Conservation (phyloP, 2,113 vertebrate species). For the Cheirogaleus medius region DNA sequence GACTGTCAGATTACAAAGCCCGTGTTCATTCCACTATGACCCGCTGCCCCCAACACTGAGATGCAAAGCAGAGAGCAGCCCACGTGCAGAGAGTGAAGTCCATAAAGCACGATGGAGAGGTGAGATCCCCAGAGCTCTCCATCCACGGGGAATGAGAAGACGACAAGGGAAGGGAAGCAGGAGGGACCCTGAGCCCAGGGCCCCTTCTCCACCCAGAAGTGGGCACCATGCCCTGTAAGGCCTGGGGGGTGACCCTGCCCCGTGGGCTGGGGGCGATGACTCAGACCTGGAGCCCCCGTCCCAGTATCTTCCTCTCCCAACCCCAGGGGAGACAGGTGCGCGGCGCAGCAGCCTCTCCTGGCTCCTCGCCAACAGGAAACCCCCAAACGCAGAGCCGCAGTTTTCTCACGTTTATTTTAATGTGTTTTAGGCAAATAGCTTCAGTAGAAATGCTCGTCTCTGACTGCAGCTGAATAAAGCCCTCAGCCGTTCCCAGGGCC, state of each 20-base stretch:
- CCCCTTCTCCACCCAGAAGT: rapidly evolving
- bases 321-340: not conserved
- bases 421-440: conserved; percentile 66
- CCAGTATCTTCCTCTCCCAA: not conserved
- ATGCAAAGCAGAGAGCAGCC: not conserved
- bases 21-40: rapidly evolving
- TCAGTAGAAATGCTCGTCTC: conserved; percentile 9
- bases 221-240: no score
- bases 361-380: not conserved
- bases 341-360: not conserved
- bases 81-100: not conserved
- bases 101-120: not conserved
- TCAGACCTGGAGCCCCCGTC: not conserved
- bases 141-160: not conserved
- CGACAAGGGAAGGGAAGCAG: not conserved
- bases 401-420: conserved; percentile 54
- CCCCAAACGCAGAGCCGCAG: not conserved
- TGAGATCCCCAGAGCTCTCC: not conserved
- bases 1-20: not conserved
- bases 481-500: conserved; percentile 39
- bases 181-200: not conserved
- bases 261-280: no score
- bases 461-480: conserved; percentile 42
- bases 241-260: rapidly evolving
- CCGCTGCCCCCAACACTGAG: not conserved